Evolutionary conservation across 2,113 vertebrate species (phyloP).

Genomic region (Sylvietta virens): DNA sequence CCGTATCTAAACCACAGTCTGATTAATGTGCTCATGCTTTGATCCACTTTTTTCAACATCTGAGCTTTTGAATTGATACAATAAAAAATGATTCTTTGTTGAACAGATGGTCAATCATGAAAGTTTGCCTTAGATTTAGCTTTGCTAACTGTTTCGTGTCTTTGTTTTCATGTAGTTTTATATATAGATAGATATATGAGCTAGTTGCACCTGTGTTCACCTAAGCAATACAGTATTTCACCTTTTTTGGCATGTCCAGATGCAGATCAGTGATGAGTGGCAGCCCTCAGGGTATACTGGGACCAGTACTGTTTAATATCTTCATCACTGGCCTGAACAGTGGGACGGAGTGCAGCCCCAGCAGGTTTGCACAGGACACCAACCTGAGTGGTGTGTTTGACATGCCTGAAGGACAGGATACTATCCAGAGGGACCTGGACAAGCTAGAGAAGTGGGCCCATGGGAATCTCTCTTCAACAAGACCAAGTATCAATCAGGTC

Average conservation of each 20-base stretch:
- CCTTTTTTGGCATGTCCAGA: not conserved
- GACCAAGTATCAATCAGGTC: not conserved
- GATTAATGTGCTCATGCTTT: not conserved
- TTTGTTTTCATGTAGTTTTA: not conserved
- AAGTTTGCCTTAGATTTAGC: not conserved
- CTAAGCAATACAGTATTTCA: not conserved
- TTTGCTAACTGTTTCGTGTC: not conserved
- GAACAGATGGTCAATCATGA: not conserved
- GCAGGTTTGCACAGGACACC: not conserved
- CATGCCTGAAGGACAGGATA: fast-evolving
- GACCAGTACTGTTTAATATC: not conserved
- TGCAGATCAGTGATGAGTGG: not conserved
- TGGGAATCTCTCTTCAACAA: not conserved
- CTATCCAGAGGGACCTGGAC: not conserved
- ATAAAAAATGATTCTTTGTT: not conserved
- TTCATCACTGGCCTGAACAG: not conserved
- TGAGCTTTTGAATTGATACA: not conserved
- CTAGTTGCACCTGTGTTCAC: not conserved
- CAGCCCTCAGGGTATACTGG: not conserved
- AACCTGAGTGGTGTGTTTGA: not conserved
- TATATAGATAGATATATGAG: too few species aligned
- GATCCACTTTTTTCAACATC: not conserved
- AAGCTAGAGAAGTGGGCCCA: not conserved
- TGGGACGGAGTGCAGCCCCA: not conserved
- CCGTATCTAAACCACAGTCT: not conserved